Percentiles rank a stretch among this genome's conserved stretches.
phyloP scores from a whole-genome alignment of 1,140 invertebrate genomes.

The Odontomachus brunneus region DNA sequence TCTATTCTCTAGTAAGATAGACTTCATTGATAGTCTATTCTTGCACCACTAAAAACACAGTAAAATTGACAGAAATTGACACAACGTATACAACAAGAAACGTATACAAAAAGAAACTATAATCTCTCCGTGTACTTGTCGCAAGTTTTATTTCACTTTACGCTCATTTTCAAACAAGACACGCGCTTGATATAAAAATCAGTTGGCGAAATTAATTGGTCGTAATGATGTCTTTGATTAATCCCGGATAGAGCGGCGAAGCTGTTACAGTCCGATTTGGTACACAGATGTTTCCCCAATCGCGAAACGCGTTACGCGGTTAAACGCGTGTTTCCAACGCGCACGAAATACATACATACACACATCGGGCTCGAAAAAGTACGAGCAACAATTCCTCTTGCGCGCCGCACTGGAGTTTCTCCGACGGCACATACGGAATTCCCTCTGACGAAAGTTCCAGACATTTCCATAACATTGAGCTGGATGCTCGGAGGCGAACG shows the following conservation, averaged over 20 bases:
- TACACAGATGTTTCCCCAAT: neutral
- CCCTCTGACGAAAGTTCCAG: conserved; percentile 52
- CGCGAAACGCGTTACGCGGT: conserved; percentile 43
- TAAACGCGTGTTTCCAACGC: conserved; percentile 29
- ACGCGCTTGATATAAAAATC: no score
- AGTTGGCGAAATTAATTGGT: no score
- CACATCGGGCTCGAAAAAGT: neutral
- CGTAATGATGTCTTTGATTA: no score
- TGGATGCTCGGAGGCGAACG: conserved; percentile 23
- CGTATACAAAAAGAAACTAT: no score
- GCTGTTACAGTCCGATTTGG: neutral
- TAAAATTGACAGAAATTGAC: no score
- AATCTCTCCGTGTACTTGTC: no score
- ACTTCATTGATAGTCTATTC: no score
- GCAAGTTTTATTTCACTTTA: no score
- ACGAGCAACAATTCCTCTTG: conserved; percentile 44
- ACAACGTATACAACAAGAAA: no score
- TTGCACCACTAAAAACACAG: no score
- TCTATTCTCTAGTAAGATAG: no score
- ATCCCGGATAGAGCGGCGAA: neutral
- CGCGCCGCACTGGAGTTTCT: conserved; percentile 9
- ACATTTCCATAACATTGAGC: conserved; percentile 63
- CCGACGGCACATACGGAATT: conserved; percentile 39
- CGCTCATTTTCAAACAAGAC: no score
- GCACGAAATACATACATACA: neutral